Evolutionary conservation across 2,797 vertebrate genomes (phyloP), one percentile per base, ranked within the genome.

Genomic region (Cuniculus paca): DNA sequence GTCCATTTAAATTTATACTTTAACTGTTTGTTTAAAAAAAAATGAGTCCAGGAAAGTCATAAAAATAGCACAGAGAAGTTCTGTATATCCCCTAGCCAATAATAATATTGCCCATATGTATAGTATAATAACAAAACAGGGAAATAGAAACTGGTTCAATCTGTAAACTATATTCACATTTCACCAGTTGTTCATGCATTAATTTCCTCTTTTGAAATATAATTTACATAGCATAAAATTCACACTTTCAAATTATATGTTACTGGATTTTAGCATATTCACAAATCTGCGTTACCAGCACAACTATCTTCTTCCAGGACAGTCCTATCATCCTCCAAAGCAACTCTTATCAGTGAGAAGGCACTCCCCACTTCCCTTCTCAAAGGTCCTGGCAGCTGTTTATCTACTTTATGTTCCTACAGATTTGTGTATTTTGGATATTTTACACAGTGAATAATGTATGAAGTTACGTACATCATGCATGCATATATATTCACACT

Each of bases 1-100:
- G 60, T 96, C 5, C 54, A 31, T 60, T 90, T 82, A 48, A 88
- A 60, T 54, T 61, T 24, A 86, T 7, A 8, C 36, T 65, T 82
- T 56, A 52, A 9, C 50, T 84, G 3, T 31, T 70, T 72, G 34
- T 68, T 42, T 77, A 7, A 61, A 96, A 84, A n/a, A 56, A 52
- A 36, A 19, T 63, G 14, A 70, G 10, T 52, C 19, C 56, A 10
- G 22, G 50, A 31, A 84, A 83, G 16, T 34, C 68, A n/a, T 22
- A 84, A 31, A 91, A 61, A 45, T 19, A 42, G 48, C 54, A 28
- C 19, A 54, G 34, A 88, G n/a, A 54, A 4, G 36, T 54, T 26
- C 11, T 17, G 2, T 7, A 13, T 34, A 31, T 42, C 22, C 3
- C 22, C 28, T 36, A 9, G 5, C 14, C 11, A 54, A 7, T 1